Evolutionary conservation across 2,888 invertebrate species (phyloP), one percentile per base, ranked within the genome.

Genomic region (Zaprionus lineosus): DNA sequence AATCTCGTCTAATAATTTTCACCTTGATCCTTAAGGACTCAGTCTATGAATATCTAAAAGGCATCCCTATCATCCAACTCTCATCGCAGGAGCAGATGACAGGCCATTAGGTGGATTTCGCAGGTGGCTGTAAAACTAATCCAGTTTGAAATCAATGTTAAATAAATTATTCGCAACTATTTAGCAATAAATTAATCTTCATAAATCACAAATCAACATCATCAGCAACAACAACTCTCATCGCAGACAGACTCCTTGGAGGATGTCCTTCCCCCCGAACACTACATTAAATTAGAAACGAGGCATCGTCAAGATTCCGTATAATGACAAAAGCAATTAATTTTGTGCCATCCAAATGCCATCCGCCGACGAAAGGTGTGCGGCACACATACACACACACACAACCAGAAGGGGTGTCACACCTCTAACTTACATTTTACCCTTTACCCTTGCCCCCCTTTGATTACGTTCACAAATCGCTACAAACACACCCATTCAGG

Each of bases 261-360:
- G 59, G 36, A 43, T 59, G 41, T 41, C 50, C 18, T 56, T 37
- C 52, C 36, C 58, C 43, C 51, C 62, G 47, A 40, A 57, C 53
- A 83, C 60, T 83, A 85, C 86, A 86, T 83, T 85, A 78, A 75
- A 82, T 86, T 73, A 69, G 72, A 76, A 72, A 69, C 70, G 73
- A 78, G 84, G 75, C 87, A 82, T 85, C 86, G 84, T 83, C 83
- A 88, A 83, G 88, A 88, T 88, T 87, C 85, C 75, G 76, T 86
- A 76, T 87, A 87, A 88, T 88, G 87, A 88, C 88, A 88, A 88
- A 88, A 88, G 87, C 88, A 88, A 88, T 88, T 88, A 88, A 88
- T 88, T 88, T 83, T 87, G 73, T 84, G 84, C 79, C 77, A 75
- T 60, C 64, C 57, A 75, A 72, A 70, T 77, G 72, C 65, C 79